phyloP scores from a whole-genome alignment of 2,113 vertebrate species.

The Dromiciops gliroides region DNA sequence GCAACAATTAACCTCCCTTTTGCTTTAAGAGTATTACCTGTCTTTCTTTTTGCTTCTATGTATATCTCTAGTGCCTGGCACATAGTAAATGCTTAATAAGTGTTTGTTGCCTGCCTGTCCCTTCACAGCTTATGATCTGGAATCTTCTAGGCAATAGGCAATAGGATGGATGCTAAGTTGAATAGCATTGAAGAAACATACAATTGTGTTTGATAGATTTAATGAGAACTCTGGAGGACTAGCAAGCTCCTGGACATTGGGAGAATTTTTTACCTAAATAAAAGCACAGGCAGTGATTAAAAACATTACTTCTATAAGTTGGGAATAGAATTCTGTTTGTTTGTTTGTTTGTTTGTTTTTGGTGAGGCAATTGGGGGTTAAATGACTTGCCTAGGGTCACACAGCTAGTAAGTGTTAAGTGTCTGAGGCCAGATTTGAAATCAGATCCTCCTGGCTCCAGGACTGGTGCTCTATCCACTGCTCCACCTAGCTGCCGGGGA shows the following conservation, averaged over 20 bases:
- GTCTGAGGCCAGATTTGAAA: no score
- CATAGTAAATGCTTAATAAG: not conserved
- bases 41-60: not conserved
- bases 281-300: not conserved
- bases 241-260: not conserved
- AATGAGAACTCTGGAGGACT: not conserved
- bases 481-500: no score
- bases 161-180: not conserved
- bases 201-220: not conserved
- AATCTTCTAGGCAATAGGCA: not conserved
- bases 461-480: no score
- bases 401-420: no score
- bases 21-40: not conserved
- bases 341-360: no score
- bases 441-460: no score
- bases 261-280: not conserved
- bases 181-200: not conserved
- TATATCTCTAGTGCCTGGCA: not conserved
- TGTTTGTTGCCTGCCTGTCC: not conserved
- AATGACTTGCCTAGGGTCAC: no score
- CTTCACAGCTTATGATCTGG: not conserved
- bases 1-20: not conserved
- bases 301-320: not conserved
- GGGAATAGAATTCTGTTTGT: not conserved
- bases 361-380: no score